phyloP scores from a whole-genome alignment of 2,113 vertebrate genomes.

The Notarius quadriscutis region DNA sequence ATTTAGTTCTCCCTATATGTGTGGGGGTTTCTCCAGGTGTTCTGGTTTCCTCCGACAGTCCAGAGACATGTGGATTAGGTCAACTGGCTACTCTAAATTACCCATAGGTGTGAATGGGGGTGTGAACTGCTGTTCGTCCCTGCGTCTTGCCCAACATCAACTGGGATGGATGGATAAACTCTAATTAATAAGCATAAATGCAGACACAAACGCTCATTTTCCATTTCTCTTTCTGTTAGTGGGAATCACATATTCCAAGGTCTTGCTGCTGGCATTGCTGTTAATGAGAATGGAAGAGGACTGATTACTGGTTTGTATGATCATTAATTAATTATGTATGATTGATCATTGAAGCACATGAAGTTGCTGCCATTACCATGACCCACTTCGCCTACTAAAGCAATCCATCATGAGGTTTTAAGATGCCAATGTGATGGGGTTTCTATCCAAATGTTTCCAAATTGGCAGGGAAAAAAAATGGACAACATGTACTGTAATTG shows the following conservation, averaged over 20 bases:
- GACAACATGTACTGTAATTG: not conserved
- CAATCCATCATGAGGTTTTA: not conserved
- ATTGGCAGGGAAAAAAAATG: not conserved
- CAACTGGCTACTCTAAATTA: too few relatives aligned
- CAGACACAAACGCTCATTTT: not conserved
- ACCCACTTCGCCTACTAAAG: not conserved
- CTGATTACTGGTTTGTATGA: slow-evolving; percentile 81
- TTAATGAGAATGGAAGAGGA: slow-evolving; percentile 90
- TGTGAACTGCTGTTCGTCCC: too few relatives aligned
- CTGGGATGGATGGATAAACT: not conserved
- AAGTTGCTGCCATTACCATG: not conserved
- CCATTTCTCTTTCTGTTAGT: slow-evolving; percentile 62
- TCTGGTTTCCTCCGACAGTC: too few relatives aligned
- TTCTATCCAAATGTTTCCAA: not conserved
- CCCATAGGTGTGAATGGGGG: too few relatives aligned
- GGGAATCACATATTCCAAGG: slow-evolving; percentile 93
- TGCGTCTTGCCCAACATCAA: too few relatives aligned
- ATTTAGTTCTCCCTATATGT: too few relatives aligned
- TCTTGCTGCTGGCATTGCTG: slow-evolving; percentile 87
- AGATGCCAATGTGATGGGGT: not conserved
- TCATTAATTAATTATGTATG: not conserved
- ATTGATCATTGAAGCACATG: not conserved
- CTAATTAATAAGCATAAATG: not conserved
- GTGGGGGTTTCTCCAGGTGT: too few relatives aligned
- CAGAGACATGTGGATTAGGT: too few relatives aligned